Base-by-base conservation (phyloP, 2,888 invertebrate species). In the Mactromeris polynyma region DNA sequence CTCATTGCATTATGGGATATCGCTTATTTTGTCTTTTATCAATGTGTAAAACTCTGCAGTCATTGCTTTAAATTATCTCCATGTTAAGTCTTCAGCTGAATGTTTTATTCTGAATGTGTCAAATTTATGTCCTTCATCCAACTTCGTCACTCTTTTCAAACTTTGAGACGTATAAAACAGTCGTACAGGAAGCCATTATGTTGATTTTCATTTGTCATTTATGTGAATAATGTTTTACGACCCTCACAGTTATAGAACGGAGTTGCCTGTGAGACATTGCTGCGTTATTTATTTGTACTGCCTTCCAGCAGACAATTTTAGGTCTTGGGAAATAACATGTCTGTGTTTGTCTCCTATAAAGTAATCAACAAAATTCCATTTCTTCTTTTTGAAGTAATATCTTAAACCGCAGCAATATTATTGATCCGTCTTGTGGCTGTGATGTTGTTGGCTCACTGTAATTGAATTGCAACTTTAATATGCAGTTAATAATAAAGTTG, bases 381-480 rank as follows among this genome's bases (percentile, higher is more conserved):
- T 26, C 73, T 19, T 33, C 14, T 73, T 73, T 73, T 73, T 69
- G 69, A 64, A 64, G 58, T 73, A 73, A 73, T 73, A 36, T 73
- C 73, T 36, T 36, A 73, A 73, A 73, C 36, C 9, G 73, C 73
- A 33, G 31, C 73, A 14, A 36, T 36, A 14, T 36, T 73, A 73
- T 73, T 73, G 73, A 73, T 73, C 73, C 33, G 11, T 69, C 31
- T 33, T 9, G 33, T 33, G 33, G 33, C 73, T 31, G 3, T 69
- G 31, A 11, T 31, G 73, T 73, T 73, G 73, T 36, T 31, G 31
- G 2, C 11, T 64, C 26, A 19, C 36, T 73, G 0, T 36, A 73
- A 73, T 73, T 73, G 73, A 33, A 73, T 73, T 73, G 73, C 4
- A 73, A 73, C 58, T 64, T 9, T 26, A 64, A 26, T 64, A 64